Evolutionary conservation across 2,797 vertebrate genomes (phyloP), one percentile per base, ranked within the genome.

Genomic region (Mormyrops attenuatus): DNA sequence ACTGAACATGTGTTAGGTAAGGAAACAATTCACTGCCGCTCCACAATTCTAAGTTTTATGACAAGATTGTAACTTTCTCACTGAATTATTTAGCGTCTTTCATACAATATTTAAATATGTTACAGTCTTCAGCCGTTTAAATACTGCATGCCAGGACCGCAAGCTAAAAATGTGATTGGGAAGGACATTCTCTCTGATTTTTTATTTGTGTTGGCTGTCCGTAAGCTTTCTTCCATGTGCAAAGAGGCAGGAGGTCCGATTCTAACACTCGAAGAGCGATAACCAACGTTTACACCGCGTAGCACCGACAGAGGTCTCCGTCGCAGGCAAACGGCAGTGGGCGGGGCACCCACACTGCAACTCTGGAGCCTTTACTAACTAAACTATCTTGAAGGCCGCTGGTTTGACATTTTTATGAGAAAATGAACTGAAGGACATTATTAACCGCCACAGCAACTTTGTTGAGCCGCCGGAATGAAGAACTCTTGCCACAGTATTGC

Each of bases 81-180:
- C 38, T 82, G 77, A 82, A 82, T 82, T 47, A 82, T 82, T 44
- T 82, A 82, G 77, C 41, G 41, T 82, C 77, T 82, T 47, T 47
- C 77, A 44, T 82, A 82, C 17, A 47, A 82, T 82, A 82, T 82
- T 82, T 47, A 82, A 82, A 82, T 82, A 82, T 82, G 77, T 9
- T 44, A 17, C 41, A 82, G 38, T 44, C 41, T 82, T 47, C 77
- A 82, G 41, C 77, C 41, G 3, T 82, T 82, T 44, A 82, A 47
- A 47, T n/a, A 41, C 38, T n/a, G 77, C 38, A 47, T 22, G 38
- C 20, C 41, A 82, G 77, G 38, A 44, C 77, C 17, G 0, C 9
- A 41, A 87, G 34, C 26, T 87, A 30, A 38, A 87, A 57, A 87
- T 57, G 26, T 87, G 49, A 41, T 57, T 41, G 49, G 82, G 44